Evolutionary conservation across 2,113 vertebrate species (phyloP).

Genomic region (Dendrocopos noguchii): DNA sequence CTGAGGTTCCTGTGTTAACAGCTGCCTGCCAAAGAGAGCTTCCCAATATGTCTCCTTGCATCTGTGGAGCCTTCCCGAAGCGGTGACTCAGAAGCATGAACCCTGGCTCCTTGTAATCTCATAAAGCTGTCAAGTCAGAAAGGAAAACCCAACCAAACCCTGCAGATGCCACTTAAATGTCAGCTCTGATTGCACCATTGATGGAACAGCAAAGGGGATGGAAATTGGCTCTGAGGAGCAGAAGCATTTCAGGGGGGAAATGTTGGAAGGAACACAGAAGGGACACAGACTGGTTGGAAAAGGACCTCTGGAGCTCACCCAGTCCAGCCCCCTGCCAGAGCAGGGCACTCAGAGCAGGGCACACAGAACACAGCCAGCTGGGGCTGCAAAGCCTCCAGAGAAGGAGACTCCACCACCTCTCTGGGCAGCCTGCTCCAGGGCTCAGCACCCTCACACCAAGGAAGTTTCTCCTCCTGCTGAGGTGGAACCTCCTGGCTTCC

Average conservation of each 20-base stretch:
- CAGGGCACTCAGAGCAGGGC: no score
- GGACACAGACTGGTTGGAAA: neutral
- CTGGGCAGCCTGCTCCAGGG: no score
- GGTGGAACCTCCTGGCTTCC: no score
- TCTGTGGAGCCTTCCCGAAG: neutral
- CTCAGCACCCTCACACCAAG: no score
- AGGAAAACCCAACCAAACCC: neutral
- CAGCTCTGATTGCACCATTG: neutral
- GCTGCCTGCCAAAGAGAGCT: neutral
- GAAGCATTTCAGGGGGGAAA: neutral
- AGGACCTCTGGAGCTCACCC: no score
- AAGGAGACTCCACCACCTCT: no score
- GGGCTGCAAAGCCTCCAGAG: no score
- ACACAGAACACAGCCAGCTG: no score
- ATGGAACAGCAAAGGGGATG: neutral
- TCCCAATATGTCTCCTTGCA: slow-evolving; percentile 31
- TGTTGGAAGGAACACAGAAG: neutral
- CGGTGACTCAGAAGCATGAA: slow-evolving; percentile 30
- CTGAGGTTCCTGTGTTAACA: neutral
- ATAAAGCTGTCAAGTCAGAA: neutral
- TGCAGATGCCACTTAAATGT: neutral
- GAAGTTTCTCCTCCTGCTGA: no score
- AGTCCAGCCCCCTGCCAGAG: no score
- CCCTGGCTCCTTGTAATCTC: neutral
- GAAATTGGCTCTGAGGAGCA: neutral